phyloP scores from a whole-genome alignment of 2,113 vertebrate genomes.

The Sterna hirundo region DNA sequence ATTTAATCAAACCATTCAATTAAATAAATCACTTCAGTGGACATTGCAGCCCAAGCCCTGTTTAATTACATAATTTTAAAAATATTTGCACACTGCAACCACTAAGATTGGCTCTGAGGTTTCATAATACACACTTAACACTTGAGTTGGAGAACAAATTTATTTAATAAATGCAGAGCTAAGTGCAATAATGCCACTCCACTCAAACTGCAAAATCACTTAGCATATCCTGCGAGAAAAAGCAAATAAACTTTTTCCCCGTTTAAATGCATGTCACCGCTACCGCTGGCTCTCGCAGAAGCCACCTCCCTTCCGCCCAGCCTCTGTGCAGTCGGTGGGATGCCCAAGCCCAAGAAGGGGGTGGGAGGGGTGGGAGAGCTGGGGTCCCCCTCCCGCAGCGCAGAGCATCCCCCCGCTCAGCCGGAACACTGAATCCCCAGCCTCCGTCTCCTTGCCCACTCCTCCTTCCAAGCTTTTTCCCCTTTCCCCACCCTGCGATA shows the following conservation, averaged over 20 bases:
- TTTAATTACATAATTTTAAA: constrained; percentile 82
- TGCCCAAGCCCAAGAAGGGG: fast-evolving
- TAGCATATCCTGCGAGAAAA: constrained; percentile 68
- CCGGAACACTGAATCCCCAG: fast-evolving
- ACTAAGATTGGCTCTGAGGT: constrained; percentile 73
- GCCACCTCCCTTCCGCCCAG: background rate
- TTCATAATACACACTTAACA: constrained; percentile 80
- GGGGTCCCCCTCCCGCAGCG: fast-evolving
- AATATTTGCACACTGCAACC: constrained; percentile 80
- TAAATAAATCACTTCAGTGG: constrained; percentile 81
- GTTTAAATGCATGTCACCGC: background rate
- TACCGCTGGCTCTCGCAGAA: background rate
- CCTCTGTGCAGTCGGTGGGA: background rate
- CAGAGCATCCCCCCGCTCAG: background rate
- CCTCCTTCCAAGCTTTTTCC: background rate
- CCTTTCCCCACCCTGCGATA: fast-evolving
- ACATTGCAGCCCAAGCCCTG: constrained; percentile 69
- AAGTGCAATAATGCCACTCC: constrained; percentile 74
- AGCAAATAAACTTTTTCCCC: constrained; percentile 73
- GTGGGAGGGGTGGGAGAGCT: background rate
- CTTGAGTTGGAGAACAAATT: constrained; percentile 79
- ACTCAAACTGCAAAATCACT: constrained; percentile 76
- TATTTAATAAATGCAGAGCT: constrained; percentile 81
- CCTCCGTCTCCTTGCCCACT: background rate
- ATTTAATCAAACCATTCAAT: constrained; percentile 80